These are phyloP conservation scores for Tachystola acroxantha DNA, from an alignment of 2,888 invertebrate species.

Conservation along the genomic window DNA sequence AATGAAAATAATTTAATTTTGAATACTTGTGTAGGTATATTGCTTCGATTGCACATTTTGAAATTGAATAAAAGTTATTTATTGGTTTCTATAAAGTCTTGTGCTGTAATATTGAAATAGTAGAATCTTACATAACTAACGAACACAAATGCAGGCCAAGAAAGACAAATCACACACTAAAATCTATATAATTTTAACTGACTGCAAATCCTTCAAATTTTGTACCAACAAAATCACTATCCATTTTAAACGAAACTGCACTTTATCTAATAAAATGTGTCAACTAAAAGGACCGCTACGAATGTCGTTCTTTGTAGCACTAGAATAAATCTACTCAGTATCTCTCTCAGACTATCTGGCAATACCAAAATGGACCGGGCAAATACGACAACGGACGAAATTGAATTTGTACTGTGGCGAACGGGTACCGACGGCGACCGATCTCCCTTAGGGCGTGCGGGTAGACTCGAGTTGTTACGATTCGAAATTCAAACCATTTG, in stretches of 20 bases:
- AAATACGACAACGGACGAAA: conserved; percentile 56
- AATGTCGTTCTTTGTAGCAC: conserved; percentile 24
- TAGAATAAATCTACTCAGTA: conserved; percentile 36
- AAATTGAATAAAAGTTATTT: no score
- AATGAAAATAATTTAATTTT: no score
- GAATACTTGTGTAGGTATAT: no score
- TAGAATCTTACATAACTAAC: no score
- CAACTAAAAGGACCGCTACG: conserved; percentile 22
- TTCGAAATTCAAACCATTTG: conserved; percentile 36
- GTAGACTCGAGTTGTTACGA: conserved; percentile 21
- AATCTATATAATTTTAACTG: no score
- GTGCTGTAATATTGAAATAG: no score
- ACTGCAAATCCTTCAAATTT: no score
- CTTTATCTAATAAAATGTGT: conserved; percentile 22
- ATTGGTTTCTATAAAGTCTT: no score
- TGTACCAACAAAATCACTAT: no score
- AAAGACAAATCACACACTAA: no score
- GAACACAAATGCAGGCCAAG: no score
- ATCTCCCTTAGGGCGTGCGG: conserved; percentile 36
- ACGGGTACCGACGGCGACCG: conserved; percentile 29
- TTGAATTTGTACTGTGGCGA: conserved; percentile 53
- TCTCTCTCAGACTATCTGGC: conserved; percentile 37
- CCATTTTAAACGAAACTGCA: conserved; percentile 2
- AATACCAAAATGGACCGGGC: conserved; percentile 53
- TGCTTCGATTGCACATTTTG: no score